Percentiles rank a stretch among this genome's conserved stretches.
These are phyloP conservation scores for mouse (Mus musculus) DNA, from an alignment of 2,113 vertebrate species.

Conservation along the genomic window GRCm39 chr8:77731501-77732000, in stretches of 20 bases:
- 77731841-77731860: background rate
- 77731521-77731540: background rate
- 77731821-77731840: background rate
- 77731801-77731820: slow-evolving; percentile 31
- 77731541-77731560: slow-evolving; percentile 29
- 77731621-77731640: background rate
- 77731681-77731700: slow-evolving; percentile 36
- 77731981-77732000: background rate
- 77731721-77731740: background rate
- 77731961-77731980: background rate
- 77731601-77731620: background rate
- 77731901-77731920: background rate
- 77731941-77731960: background rate
- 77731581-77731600: background rate
- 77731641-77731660: slow-evolving; percentile 24
- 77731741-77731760: background rate
- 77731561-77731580: background rate
- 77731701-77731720: background rate
- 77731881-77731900: slow-evolving; percentile 15
- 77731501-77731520: background rate
- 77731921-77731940: slow-evolving; percentile 4
- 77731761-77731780: slow-evolving; percentile 3
- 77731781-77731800: background rate
- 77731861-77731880: background rate
- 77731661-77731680: background rate